Evolutionary conservation across 2,888 invertebrate species (phyloP), one percentile per base, ranked within the genome.

Genomic region (Limenitis camilla): DNA sequence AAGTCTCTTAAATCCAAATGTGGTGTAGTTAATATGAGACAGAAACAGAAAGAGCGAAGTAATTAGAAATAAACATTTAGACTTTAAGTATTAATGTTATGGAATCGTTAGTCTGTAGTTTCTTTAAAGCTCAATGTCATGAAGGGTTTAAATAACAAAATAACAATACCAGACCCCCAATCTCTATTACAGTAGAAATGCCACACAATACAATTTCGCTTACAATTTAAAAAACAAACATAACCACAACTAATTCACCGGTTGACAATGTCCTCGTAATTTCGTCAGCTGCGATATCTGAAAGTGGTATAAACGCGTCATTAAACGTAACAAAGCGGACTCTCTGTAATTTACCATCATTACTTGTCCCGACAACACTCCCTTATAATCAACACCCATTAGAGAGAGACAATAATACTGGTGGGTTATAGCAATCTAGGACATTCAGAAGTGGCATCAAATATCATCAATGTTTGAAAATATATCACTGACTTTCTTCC

Each of bases 381-480:
- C 67, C 62, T 59, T 68, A 61, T 68, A 74, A 74, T 74, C 73
- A 69, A 61, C 65, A 53, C 52, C 64, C 63, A 72, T 73, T 72
- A 71, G 35, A 43, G 48, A 69, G 39, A 43, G 45, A 49, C 49
- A 53, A 45, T 48, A 51, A 53, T 51, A 52, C 44, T 45, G 29
- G 36, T 45, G 30, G n/a, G 49, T 38, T 46, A 49, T 47, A 46
- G 31, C 9, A 49, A 38, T 27, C 40, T 29, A 47, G 47, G 43
- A 48, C n/a, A 39, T n/a, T 28, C 42, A 4, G 9, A 38, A 28
- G 33, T 29, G 11, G 47, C 19, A 19, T 19, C 3, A 43, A 30
- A 6, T 28, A 36, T 11, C n/a, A 10, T 9, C n/a, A 40, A n/a
- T n/a, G 6, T n/a, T n/a, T 39, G 6, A 40, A 40, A 40, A 28